A percentile compares a stretch with the other conserved stretches of the same genome.
These are phyloP conservation scores for Onychomys arenicola DNA, from an alignment of 2,797 vertebrate genomes.

Conservation along the genomic window DNA sequence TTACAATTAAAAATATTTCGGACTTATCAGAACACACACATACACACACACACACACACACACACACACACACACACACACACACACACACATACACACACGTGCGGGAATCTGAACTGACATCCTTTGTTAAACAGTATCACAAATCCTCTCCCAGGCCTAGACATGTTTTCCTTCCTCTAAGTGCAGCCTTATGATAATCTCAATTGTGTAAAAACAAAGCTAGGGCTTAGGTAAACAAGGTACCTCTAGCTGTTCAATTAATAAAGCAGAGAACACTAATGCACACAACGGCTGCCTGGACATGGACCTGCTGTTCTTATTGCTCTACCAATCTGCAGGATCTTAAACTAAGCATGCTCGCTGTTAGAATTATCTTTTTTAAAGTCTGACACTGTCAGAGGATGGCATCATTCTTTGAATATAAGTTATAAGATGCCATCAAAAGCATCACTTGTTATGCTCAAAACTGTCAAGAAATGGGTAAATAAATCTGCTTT, in stretches of 20 bases:
- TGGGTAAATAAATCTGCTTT: background rate
- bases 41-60: background rate
- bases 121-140: background rate
- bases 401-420: background rate
- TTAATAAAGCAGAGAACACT: background rate
- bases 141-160: background rate
- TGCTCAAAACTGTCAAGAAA: background rate
- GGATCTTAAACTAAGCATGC: background rate
- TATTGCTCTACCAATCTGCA: background rate
- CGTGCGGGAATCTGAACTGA: background rate
- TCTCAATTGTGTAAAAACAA: background rate
- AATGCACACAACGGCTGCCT: background rate
- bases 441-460: background rate
- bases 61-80: background rate
- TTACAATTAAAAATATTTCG: background rate
- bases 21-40: background rate
- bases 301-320: accelerated
- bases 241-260: background rate
- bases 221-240: background rate
- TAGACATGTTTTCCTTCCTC: background rate
- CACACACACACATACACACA: too few species aligned
- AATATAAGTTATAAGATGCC: background rate
- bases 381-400: background rate
- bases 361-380: background rate
- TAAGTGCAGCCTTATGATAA: background rate